phyloP scores from a whole-genome alignment of 2,113 vertebrate genomes.

The Tachysurus vachellii region DNA sequence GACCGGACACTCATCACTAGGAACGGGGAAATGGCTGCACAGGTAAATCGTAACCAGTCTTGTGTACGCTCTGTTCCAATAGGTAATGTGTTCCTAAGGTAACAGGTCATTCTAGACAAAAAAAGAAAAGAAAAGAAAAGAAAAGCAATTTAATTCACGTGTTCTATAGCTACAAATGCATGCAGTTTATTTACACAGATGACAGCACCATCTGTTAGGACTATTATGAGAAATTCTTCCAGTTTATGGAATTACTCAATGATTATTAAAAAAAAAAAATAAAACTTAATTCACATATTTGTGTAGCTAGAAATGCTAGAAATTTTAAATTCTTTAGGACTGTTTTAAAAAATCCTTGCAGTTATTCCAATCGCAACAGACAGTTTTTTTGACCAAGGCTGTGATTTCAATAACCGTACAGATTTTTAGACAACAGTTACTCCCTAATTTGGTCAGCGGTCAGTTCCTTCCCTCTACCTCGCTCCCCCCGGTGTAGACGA shows the following conservation, averaged over 20 bases:
- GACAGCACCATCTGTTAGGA: neutral
- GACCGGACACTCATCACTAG: neutral
- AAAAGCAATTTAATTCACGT: neutral
- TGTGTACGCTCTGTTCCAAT: neutral
- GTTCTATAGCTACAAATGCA: neutral
- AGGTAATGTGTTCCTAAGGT: neutral
- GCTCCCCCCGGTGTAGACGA: too few relatives aligned
- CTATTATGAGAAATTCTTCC: neutral
- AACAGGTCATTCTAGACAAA: neutral
- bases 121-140: neutral
- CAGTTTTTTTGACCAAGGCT: neutral
- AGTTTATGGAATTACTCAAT: neutral
- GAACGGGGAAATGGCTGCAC: neutral
- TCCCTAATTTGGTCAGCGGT: too few relatives aligned
- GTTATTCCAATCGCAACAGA: neutral
- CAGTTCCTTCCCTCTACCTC: neutral
- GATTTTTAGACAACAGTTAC: too few relatives aligned
- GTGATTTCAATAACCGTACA: too few relatives aligned
- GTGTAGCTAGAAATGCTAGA: too few relatives aligned
- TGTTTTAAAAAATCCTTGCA: neutral
- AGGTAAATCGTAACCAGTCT: neutral
- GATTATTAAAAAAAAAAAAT: neutral
- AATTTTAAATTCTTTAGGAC: neutral
- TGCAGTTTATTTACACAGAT: neutral
- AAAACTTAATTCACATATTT: too few relatives aligned